Percentiles rank a stretch among this genome's conserved stretches.
Conservation (phyloP, 1,140 invertebrate genomes). For the Drosophila bipectinata region DNA sequence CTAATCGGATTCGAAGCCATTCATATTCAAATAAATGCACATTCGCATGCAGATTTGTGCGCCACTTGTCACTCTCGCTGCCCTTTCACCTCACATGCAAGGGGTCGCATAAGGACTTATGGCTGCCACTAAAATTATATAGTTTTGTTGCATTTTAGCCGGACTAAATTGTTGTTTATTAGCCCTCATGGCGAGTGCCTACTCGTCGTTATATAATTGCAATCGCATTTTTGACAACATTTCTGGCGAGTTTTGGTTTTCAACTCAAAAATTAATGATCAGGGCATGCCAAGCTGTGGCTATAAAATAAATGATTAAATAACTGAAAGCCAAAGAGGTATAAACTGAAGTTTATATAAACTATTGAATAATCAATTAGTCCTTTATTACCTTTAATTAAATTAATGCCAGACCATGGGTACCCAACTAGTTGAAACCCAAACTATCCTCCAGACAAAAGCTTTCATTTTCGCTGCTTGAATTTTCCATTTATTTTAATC, state of each 20-base stretch:
- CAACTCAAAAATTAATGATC: not conserved
- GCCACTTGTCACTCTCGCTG: conserved; percentile 56
- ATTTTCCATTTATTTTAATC: conserved; percentile 41
- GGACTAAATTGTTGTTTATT: conserved; percentile 71
- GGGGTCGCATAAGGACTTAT: conserved; percentile 40
- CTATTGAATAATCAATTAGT: not conserved
- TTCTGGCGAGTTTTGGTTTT: conserved; percentile 30
- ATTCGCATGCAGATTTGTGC: conserved; percentile 58
- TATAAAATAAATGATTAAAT: not conserved
- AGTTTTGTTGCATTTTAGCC: conserved; percentile 69
- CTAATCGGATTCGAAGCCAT: conserved; percentile 18
- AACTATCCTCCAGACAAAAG: conserved; percentile 9
- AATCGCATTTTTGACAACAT: conserved; percentile 65
- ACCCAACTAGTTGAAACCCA: not conserved
- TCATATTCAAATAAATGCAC: conserved; percentile 6
- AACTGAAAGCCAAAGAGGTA: not conserved
- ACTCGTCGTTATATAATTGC: conserved; percentile 20
- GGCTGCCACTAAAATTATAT: conserved; percentile 59
- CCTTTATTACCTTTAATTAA: not conserved
- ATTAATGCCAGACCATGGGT: not conserved
- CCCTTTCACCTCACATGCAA: conserved; percentile 52
- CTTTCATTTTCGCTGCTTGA: conserved; percentile 11
- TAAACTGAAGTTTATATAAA: not conserved
- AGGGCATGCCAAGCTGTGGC: not conserved
- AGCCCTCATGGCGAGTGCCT: conserved; percentile 8